phyloP scores from a whole-genome alignment of 2,113 vertebrate genomes.

The Mandrillus leucophaeus region DNA sequence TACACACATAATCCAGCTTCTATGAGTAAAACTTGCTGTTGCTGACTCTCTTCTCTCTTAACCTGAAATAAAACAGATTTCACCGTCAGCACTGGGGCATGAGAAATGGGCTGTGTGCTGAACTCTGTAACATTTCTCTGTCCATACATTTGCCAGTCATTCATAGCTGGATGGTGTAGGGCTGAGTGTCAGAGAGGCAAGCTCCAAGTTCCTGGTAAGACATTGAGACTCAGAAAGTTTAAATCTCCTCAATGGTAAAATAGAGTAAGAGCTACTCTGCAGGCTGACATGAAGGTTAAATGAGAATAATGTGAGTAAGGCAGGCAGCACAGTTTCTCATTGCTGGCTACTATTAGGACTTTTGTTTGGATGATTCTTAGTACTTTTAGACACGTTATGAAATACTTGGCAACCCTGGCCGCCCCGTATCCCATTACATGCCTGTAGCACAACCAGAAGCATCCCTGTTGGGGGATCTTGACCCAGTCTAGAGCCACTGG shows the following conservation, averaged over 20 bases:
- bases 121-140: neutral
- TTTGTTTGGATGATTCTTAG: neutral
- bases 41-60: conserved; percentile 93
- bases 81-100: neutral
- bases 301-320: neutral
- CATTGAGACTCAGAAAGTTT: neutral
- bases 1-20: neutral
- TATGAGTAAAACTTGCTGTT: conserved; percentile 96
- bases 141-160: neutral
- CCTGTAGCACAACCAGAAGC: neutral
- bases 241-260: neutral
- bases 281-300: neutral
- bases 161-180: neutral
- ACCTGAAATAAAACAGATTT: conserved; percentile 81
- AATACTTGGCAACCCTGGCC: neutral
- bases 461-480: neutral
- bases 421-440: accelerated
- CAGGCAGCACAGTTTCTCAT: neutral
- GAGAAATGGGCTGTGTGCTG: accelerated
- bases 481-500: neutral
- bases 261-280: neutral
- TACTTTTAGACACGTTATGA: accelerated
- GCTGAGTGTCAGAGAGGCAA: neutral
- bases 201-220: neutral
- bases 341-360: neutral